phyloP scores from a whole-genome alignment of 2,113 vertebrate genomes.

The Psophia crepitans region DNA sequence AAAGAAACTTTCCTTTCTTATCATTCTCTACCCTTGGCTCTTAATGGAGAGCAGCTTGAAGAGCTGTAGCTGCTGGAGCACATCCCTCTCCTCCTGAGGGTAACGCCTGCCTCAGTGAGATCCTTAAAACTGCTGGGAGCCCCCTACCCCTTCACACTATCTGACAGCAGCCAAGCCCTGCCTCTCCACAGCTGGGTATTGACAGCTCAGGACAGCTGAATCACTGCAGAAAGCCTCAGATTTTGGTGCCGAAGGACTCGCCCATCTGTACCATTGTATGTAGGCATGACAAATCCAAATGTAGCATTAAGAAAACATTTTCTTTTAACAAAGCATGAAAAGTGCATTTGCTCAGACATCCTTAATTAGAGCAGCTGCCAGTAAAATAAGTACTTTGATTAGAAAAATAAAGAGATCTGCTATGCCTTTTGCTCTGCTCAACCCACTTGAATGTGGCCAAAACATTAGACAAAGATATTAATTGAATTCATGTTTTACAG shows the following conservation, averaged over 20 bases:
- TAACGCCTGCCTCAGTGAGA: background rate
- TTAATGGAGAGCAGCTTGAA: background rate
- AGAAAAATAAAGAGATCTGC: slow-evolving; percentile 1
- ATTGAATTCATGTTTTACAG: slow-evolving; percentile 7
- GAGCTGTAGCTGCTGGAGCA: background rate
- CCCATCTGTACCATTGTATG: slow-evolving; percentile 1
- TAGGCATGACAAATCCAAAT: background rate
- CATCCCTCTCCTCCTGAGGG: background rate
- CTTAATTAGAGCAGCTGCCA: slow-evolving; percentile 54
- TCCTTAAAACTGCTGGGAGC: background rate
- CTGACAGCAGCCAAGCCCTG: background rate
- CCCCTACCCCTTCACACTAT: background rate
- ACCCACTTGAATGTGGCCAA: slow-evolving; percentile 8
- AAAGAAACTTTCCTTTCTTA: background rate
- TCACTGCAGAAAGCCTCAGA: background rate
- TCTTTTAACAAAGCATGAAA: slow-evolving; percentile 26
- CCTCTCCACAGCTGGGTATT: background rate
- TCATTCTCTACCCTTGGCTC: background rate
- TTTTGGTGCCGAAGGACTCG: background rate
- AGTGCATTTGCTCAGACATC: slow-evolving; percentile 9
- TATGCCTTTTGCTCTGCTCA: slow-evolving; percentile 35
- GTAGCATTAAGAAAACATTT: slow-evolving; percentile 4
- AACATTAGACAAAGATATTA: slow-evolving; percentile 34
- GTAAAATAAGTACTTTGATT: slow-evolving; percentile 24
- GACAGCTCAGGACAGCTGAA: slow-evolving; percentile 44